A percentile compares a stretch with the other conserved stretches of the same genome.
phyloP scores from a whole-genome alignment of 2,797 vertebrate genomes.

The Acomys russatus region DNA sequence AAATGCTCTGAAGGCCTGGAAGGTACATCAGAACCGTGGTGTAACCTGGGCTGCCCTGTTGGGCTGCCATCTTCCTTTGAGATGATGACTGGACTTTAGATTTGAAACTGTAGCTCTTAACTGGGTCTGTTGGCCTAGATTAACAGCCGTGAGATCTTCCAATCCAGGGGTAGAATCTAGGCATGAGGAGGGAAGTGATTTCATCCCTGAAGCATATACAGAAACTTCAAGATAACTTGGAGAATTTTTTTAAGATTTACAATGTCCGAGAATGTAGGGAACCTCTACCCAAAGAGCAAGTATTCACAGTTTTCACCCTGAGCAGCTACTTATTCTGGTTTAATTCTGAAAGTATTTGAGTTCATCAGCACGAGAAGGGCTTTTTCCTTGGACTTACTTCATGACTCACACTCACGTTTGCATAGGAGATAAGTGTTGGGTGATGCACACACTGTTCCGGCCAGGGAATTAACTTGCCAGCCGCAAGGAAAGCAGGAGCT shows the following conservation, averaged over 20 bases:
- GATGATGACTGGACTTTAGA: background rate
- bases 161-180: background rate
- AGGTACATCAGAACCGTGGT: background rate
- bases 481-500: background rate
- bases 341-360: slow-evolving; percentile 26
- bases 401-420: background rate
- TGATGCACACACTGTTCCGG: background rate
- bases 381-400: slow-evolving; percentile 38
- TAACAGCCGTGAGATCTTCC: background rate
- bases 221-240: background rate
- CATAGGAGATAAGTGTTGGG: slow-evolving; percentile 9
- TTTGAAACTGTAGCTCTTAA: background rate
- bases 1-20: background rate
- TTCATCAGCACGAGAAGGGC: slow-evolving; percentile 37
- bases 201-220: background rate
- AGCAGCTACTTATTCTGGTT: background rate
- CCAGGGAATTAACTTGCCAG: background rate
- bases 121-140: background rate
- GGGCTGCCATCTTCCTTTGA: background rate
- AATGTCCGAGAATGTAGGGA: background rate
- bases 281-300: background rate
- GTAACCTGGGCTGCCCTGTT: background rate
- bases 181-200: background rate
- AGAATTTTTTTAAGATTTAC: background rate
- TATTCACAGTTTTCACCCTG: background rate